Evolutionary conservation across 2,888 invertebrate genomes (phyloP), one percentile per base, ranked within the genome.

Genomic region (Caenorhabditis zanzibari): DNA sequence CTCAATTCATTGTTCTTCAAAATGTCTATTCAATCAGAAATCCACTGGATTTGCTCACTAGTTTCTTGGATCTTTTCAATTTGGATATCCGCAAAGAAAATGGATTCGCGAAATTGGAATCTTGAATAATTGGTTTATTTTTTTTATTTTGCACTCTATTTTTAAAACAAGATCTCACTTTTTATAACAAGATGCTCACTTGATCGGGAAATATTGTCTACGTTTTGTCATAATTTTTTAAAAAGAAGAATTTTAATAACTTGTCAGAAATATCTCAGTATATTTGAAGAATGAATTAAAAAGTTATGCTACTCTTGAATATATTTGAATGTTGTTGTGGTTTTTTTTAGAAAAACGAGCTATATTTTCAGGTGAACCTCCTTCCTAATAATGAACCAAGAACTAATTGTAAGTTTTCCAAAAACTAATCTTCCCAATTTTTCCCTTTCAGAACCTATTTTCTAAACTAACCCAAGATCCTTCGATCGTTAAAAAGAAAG

Each of bases 61-160:
- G 24, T 10, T 71, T 71, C 35, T 71, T 71, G 26, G 58, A 71
- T 41, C 7, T 19, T 12, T 71, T 71, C 47, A 71, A 71, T 47
- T 28, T 71, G 24, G 71, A 71, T n/a, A 71, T 71, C 32, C n/a
- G 71, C 14, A 35, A 26, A 44, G 56, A 71, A n/a, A 38, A 69
- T 26, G 41, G 32, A 22, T 41, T 56, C 6, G 12, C 24, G n/a
- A 35, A 69, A 28, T n/a, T 38, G 22, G 35, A 35, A 3, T 16
- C 38, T 3, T 38, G 19, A 35, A 38, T 28, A n/a, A n/a, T n/a
- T n/a, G n/a, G n/a, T n/a, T n/a, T n/a, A n/a, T n/a, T 24, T 35
- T 26, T 16, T 16, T 35, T 24, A 24, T 35, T 26, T 12, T 38
- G 38, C 38, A 38, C n/a, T n/a, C n/a, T 12, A 10, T 12, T 10